Evolutionary conservation across 2,888 invertebrate genomes (phyloP), one percentile per base, ranked within the genome.

Genomic region (Sarcophaga caerulescens): DNA sequence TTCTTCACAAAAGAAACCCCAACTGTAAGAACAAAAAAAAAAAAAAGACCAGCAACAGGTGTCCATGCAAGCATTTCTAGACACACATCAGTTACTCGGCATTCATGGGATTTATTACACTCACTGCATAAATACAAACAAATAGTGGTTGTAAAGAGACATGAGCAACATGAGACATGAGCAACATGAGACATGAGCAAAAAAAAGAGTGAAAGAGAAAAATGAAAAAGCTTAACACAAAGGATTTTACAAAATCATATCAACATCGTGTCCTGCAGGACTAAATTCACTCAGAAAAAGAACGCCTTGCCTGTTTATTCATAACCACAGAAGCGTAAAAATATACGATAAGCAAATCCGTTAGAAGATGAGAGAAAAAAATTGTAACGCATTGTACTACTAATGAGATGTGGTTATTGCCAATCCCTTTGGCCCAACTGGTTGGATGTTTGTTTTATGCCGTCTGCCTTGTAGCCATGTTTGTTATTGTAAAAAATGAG

Each of bases 81-180:
- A 66, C 44, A 77, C 57, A 68, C 66, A 60, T 66, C 69, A 76
- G 52, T 62, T 79, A 35, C 62, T 79, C 82, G 44, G 12, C 79
- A 80, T 79, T 79, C 79, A 76, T 57, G 79, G 75, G 76, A 80
- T 63, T 73, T 68, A 59, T 68, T 59, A 62, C 79, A 59, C 74
- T 66, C 63, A 59, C 52, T 52, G 52, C 12, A 3, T 52, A 52
- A 52, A 12, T 52, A 52, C 17, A 52, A 52, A 52, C 52, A 17
- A 12, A 10, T 10, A 8, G 10, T 35, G 35, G 35, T 10, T 35
- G 35, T 35, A 35, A 35, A 0, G 8, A 35, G 35, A 35, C n/a
- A n/a, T n/a, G n/a, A n/a, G n/a, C n/a, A n/a, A n/a, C n/a, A n/a
- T n/a, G n/a, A 35, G 6, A 35, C 35, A 35, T 35, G 35, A 6